These are phyloP conservation scores for Adrianichthys oophorus DNA, from an alignment of 2,797 vertebrate species.

Conservation along the genomic window DNA sequence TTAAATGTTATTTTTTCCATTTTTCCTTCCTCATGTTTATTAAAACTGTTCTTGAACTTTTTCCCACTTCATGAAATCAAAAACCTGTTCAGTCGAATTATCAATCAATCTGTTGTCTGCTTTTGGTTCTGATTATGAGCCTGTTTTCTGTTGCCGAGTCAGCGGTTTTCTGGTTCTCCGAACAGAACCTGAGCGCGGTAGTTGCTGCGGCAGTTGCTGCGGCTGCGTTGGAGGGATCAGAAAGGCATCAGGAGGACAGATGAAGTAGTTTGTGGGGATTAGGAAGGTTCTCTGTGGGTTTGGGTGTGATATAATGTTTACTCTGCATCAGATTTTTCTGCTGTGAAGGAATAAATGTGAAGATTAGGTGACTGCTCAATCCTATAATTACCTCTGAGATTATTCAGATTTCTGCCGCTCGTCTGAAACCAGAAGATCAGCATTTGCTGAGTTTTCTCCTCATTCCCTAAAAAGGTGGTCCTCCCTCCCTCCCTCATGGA, in stretches of 20 bases:
- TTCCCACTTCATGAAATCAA: too few relatives aligned
- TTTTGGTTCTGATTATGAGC: too few relatives aligned
- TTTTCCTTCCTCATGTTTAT: too few relatives aligned
- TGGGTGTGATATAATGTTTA: constrained; percentile 76
- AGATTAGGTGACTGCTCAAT: constrained; percentile 77
- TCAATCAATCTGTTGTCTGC: too few relatives aligned
- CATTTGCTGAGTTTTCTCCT: constrained; percentile 30
- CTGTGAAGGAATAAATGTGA: constrained; percentile 48
- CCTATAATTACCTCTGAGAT: constrained; percentile 81
- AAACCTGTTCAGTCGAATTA: too few relatives aligned
- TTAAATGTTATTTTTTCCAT: too few relatives aligned
- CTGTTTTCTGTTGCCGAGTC: too few relatives aligned
- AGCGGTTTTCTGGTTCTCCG: too few relatives aligned
- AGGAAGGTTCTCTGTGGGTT: constrained; percentile 74
- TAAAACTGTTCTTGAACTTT: too few relatives aligned
- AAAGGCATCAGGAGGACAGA: constrained; percentile 66
- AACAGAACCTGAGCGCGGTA: too few relatives aligned
- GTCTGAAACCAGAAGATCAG: constrained; percentile 64
- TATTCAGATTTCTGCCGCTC: constrained; percentile 78
- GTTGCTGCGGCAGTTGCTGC: too few relatives aligned
- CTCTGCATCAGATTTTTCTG: constrained; percentile 57
- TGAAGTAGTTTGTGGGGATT: constrained; percentile 80
- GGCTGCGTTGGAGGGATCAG: constrained; percentile 50
- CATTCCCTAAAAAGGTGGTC: constrained; percentile 2
- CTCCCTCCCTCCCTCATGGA: too few relatives aligned